phyloP scores from a whole-genome alignment of 2,113 vertebrate genomes.

The Ciconia maguari region DNA sequence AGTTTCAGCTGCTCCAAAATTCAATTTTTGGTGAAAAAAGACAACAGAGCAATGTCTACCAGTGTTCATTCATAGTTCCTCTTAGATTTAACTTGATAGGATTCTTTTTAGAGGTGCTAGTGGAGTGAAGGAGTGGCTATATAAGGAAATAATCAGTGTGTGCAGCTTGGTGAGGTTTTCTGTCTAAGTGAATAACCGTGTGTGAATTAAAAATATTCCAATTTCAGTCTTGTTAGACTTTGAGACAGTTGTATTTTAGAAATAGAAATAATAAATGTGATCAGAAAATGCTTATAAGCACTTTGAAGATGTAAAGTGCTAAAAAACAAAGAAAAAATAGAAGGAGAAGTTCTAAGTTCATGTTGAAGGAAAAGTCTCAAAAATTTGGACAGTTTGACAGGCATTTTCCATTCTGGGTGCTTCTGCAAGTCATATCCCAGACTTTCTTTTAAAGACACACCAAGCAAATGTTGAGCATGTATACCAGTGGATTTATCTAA shows the following conservation, averaged over 20 bases:
- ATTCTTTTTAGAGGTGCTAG: neutral
- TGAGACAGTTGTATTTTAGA: neutral
- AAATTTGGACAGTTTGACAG: neutral
- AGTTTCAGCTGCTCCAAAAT: neutral
- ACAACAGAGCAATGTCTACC: neutral
- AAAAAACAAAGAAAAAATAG: neutral
- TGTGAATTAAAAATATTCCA: neutral
- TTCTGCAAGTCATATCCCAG: neutral
- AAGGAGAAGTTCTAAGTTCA: neutral
- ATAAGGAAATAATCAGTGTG: neutral
- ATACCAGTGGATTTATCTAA: neutral
- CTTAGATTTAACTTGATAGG: neutral
- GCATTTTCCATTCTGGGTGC: neutral
- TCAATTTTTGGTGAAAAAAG: neutral
- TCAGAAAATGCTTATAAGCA: conserved; percentile 2
- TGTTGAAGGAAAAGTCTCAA: neutral
- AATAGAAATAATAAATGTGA: conserved; percentile 29
- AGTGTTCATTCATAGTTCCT: neutral
- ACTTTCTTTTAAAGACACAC: neutral
- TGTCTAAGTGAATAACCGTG: neutral
- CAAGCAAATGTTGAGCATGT: neutral
- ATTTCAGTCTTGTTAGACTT: neutral
- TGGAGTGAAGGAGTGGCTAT: neutral
- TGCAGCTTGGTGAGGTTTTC: neutral
- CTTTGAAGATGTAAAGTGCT: conserved; percentile 11